A percentile compares a stretch with the other conserved stretches of the same genome.
phyloP scores from a whole-genome alignment of 2,888 invertebrate genomes.

The Hirudinaria manillensis region DNA sequence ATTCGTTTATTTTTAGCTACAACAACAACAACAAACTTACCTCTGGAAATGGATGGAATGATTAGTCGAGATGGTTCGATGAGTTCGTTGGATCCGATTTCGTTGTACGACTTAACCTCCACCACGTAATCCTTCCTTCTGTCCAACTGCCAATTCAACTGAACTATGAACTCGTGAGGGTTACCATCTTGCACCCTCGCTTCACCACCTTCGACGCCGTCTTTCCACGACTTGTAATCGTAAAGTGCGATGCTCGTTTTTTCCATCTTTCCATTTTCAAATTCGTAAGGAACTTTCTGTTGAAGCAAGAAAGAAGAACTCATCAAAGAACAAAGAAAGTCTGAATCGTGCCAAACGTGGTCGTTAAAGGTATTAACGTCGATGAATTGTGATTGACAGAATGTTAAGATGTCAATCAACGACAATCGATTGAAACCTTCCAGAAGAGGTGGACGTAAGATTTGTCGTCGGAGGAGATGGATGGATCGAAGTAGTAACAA shows the following conservation, averaged over 20 bases:
- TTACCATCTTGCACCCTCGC: background rate
- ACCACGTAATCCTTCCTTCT: background rate
- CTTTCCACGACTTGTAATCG: background rate
- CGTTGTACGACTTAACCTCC: background rate
- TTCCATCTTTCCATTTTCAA: background rate
- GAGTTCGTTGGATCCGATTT: background rate
- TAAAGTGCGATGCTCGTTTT: background rate
- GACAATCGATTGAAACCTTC: background rate
- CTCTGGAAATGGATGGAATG: background rate
- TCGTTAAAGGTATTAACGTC: background rate
- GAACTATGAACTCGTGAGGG: background rate
- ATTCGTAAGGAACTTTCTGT: background rate
- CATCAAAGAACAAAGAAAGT: background rate
- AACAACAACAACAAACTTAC: background rate
- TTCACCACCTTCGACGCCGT: background rate
- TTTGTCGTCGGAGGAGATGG: background rate
- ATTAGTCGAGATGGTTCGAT: background rate
- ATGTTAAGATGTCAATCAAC: background rate
- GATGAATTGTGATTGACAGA: background rate
- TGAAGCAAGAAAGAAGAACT: background rate
- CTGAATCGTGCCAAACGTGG: background rate
- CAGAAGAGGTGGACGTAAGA: slow-evolving; percentile 4
- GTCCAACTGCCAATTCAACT: background rate
- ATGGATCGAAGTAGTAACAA: background rate
- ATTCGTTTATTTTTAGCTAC: background rate